A percentile compares a stretch with the other conserved stretches of the same genome.
Conservation (phyloP, 2,797 vertebrate species). For the Ambastaia sidthimunki region DNA sequence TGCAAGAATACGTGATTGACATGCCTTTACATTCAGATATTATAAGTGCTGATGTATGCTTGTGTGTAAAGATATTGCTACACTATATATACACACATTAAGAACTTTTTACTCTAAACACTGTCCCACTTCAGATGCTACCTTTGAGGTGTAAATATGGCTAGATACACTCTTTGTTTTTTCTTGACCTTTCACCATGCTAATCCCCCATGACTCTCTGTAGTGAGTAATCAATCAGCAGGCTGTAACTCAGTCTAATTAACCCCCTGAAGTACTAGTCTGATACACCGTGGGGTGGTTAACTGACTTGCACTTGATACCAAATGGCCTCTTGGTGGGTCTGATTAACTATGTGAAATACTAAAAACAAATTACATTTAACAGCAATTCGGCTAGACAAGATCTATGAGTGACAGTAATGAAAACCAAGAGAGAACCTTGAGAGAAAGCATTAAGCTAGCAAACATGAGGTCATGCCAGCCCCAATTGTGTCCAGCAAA, state of each 20-base stretch:
- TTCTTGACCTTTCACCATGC: slow-evolving; percentile 44
- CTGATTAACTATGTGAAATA: slow-evolving; percentile 18
- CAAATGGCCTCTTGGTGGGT: slow-evolving; percentile 2
- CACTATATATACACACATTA: too few relatives aligned
- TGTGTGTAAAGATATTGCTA: too few relatives aligned
- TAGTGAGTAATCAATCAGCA: slow-evolving; percentile 53
- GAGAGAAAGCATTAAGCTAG: too few relatives aligned
- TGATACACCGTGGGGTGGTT: slow-evolving; percentile 35
- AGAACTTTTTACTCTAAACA: too few relatives aligned
- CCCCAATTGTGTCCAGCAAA: background rate
- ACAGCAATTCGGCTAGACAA: background rate
- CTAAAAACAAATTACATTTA: slow-evolving; percentile 14
- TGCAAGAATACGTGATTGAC: too few relatives aligned
- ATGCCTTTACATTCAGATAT: too few relatives aligned
- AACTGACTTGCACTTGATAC: slow-evolving; percentile 29
- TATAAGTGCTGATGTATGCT: too few relatives aligned
- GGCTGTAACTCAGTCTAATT: slow-evolving; percentile 48
- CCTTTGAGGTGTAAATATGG: background rate
- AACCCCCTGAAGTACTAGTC: slow-evolving; percentile 48
- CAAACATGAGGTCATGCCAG: slow-evolving; percentile 12
- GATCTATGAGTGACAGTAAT: background rate
- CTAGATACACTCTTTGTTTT: slow-evolving; percentile 13
- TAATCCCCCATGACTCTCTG: slow-evolving; percentile 40
- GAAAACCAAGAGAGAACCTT: background rate
- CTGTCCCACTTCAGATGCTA: background rate